Evolutionary conservation across 2,888 invertebrate genomes (phyloP).

Genomic region (Drosophila paranaensis): DNA sequence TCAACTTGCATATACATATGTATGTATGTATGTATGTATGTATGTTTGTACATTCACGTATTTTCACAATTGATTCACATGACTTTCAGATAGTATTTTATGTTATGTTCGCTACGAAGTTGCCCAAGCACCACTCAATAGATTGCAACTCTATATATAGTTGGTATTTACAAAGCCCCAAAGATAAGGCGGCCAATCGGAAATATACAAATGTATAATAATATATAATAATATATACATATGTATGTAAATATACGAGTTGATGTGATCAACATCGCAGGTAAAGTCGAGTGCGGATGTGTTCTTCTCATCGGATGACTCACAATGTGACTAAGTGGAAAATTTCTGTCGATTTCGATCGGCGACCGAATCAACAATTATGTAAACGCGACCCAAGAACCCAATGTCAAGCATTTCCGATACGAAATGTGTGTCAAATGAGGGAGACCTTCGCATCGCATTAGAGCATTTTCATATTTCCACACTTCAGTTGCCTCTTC

Average conservation of each 20-base stretch:
- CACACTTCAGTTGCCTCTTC: constrained; percentile 42
- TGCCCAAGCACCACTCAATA: constrained; percentile 5
- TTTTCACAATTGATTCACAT: constrained; percentile 9
- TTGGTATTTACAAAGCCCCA: not conserved
- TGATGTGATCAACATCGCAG: constrained; percentile 10
- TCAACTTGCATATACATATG: not conserved
- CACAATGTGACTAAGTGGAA: constrained; percentile 20
- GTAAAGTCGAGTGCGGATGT: not conserved
- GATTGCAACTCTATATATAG: not conserved
- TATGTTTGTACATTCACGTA: too few species aligned
- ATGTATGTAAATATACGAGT: too few species aligned
- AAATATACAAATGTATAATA: not conserved
- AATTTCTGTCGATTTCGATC: not conserved
- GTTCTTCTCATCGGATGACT: constrained; percentile 12
- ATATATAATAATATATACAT: not conserved
- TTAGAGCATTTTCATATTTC: constrained; percentile 57
- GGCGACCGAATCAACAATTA: constrained; percentile 7
- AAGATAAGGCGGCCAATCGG: not conserved
- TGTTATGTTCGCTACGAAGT: not conserved
- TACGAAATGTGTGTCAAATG: constrained; percentile 45
- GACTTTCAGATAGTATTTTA: not conserved
- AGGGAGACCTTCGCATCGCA: constrained; percentile 37
- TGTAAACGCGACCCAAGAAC: constrained; percentile 17
- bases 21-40: too few species aligned
- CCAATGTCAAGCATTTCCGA: constrained; percentile 53